A percentile compares a stretch with the other conserved stretches of the same genome.
Evolutionary conservation across 1,140 invertebrate species (phyloP).

Genomic region (Vollenhovia emeryi): DNA sequence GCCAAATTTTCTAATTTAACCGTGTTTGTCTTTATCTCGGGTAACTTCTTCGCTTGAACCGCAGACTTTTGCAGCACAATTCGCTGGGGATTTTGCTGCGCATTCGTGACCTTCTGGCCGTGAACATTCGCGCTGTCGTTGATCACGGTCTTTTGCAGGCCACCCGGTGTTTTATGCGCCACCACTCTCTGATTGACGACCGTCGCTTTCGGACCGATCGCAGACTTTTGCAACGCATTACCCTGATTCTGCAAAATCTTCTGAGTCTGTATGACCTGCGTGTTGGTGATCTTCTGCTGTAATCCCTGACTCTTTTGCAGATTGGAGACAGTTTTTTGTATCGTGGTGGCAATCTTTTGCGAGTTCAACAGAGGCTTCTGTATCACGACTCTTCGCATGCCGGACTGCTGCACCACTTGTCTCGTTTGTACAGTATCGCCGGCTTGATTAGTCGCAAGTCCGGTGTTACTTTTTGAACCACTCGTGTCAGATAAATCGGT

Average conservation of each 20-base stretch:
- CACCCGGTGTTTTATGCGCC: conserved; percentile 30
- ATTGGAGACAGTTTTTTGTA: conserved; percentile 76
- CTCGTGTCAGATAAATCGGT: conserved; percentile 60
- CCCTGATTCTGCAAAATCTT: conserved; percentile 19
- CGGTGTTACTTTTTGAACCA: conserved; percentile 43
- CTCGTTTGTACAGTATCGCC: conserved; percentile 46
- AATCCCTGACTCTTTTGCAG: conserved; percentile 67
- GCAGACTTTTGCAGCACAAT: conserved; percentile 81
- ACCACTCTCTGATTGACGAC: conserved; percentile 47
- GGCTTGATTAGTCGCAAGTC: conserved; percentile 13
- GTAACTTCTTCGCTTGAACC: conserved; percentile 63
- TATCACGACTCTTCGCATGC: conserved; percentile 74
- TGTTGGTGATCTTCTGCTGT: conserved; percentile 44
- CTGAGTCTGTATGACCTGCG: neutral
- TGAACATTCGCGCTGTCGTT: conserved; percentile 36
- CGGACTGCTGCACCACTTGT: conserved; percentile 46
- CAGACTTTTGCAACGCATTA: conserved; percentile 38
- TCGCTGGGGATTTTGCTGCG: conserved; percentile 78
- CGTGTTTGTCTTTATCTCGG: conserved; percentile 81
- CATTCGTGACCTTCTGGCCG: conserved; percentile 66
- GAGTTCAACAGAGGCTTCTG: conserved; percentile 72
- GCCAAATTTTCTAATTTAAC: conserved; percentile 86
- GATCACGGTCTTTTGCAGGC: conserved; percentile 62
- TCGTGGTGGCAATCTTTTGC: conserved; percentile 69
- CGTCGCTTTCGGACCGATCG: conserved; percentile 22